Base-by-base conservation (phyloP, 2,113 vertebrate genomes). In the Scalopus aquaticus region DNA sequence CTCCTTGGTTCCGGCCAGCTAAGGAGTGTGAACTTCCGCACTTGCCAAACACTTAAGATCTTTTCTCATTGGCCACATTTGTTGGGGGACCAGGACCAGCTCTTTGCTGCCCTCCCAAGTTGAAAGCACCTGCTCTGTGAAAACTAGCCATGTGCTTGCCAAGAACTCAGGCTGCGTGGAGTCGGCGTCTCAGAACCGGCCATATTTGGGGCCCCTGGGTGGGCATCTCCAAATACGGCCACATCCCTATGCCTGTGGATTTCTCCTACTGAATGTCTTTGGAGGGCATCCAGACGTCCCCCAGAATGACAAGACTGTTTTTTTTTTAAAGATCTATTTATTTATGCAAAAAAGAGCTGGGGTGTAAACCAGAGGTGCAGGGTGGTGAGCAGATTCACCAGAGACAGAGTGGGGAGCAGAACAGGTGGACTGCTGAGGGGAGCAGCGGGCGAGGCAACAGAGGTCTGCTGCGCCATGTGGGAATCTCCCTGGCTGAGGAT, bases 91-190 rank as follows among this genome's bases (percentile, higher is more conserved):
- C 19, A 26, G 82, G 81, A 64, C 65, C 20, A 0, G 12, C 30
- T 46, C 28, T 60, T 30, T 44, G 24, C 37, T 42, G 30, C 26
- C 28, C 60, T 84, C 62, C 64, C 62, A 19, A 42, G 42, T 5
- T 0, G 19, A 22, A 88, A 79, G 26, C 51, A 11, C 39, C 39
- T 2, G 0, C 35, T 8, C 0, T 7, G 56, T 77, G 64, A 74
- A 60, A 39, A 28, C 0, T 6, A 20, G 15, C 16, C 0, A 0
- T 0, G 20, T 0, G 0, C 24, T 35, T n/a, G 6, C 16, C 78
- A 2, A 5, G 35, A 32, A 24, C 32, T 9, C 0, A 7, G 11
- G 30, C 19, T 54, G 7, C 19, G 2, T 19, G 74, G 28, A n/a
- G 13, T 51, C 7, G 12, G 37, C 10, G 39, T 32, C 69, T 86